Conservation (phyloP, 2,113 vertebrate genomes). For the Halcyon malimbica region DNA sequence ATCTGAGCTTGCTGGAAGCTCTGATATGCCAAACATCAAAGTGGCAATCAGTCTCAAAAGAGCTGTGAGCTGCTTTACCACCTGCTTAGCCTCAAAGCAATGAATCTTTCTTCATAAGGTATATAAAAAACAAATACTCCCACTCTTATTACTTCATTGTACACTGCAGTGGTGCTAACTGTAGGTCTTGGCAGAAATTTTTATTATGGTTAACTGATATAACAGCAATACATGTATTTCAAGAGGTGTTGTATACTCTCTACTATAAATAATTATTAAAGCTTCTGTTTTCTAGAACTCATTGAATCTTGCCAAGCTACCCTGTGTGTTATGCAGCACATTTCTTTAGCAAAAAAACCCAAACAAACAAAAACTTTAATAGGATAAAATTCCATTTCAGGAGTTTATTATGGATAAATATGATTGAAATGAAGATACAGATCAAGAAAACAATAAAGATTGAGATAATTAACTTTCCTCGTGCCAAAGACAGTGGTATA, state of each 20-base stretch:
- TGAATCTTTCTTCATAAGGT: not conserved
- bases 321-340: not conserved
- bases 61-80: not conserved
- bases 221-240: conserved; percentile 6
- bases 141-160: not conserved
- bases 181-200: conserved; percentile 1
- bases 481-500: not conserved
- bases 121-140: not conserved
- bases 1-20: not conserved
- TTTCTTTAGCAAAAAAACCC: not conserved
- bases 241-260: not conserved
- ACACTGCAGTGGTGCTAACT: not conserved
- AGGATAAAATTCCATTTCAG: not conserved
- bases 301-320: not conserved
- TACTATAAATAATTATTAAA: not conserved
- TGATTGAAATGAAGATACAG: not conserved
- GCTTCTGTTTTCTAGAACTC: conserved; percentile 5
- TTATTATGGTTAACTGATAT: not conserved
- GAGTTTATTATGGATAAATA: not conserved
- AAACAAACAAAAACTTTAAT: not conserved
- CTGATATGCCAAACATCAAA: conserved; percentile 9
- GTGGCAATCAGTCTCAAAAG: conserved; percentile 2
- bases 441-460: not conserved
- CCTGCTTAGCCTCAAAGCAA: conserved; percentile 13
- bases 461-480: not conserved